Percentiles rank a stretch among this genome's conserved stretches.
Conservation (phyloP, 2,888 invertebrate species). For the Rhorus exstirpatorius region DNA sequence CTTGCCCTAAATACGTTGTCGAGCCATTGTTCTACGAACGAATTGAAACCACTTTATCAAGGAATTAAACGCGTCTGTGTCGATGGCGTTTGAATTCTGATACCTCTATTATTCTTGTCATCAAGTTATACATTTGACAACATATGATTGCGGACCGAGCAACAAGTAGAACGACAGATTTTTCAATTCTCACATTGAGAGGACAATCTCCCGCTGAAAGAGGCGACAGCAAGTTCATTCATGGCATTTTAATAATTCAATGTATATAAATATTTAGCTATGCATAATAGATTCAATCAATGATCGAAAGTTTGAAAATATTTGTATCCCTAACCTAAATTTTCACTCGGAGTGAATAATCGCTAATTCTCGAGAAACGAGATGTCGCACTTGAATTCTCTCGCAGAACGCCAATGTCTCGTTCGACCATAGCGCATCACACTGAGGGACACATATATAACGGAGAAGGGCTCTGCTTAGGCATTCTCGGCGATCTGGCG, state of each 20-base stretch:
- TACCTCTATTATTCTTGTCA: neutral
- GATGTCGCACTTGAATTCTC: constrained; percentile 28
- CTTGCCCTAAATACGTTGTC: no score
- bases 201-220: neutral
- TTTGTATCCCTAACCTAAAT: constrained; percentile 16
- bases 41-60: no score
- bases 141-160: neutral
- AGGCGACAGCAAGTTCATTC: constrained; percentile 36
- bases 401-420: constrained; percentile 5
- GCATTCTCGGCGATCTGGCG: constrained; percentile 53
- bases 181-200: neutral
- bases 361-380: constrained; percentile 36
- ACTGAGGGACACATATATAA: constrained; percentile 7
- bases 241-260: constrained; percentile 4
- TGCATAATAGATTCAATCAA: constrained; percentile 31
- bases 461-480: constrained; percentile 63
- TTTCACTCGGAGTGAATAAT: constrained; percentile 19
- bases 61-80: neutral
- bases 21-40: no score
- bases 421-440: constrained; percentile 31
- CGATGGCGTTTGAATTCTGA: neutral
- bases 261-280: constrained; percentile 5
- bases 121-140: neutral
- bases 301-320: constrained; percentile 29
- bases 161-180: neutral